phyloP scores from a whole-genome alignment of 2,888 invertebrate genomes.

The Apodemia duryi region DNA sequence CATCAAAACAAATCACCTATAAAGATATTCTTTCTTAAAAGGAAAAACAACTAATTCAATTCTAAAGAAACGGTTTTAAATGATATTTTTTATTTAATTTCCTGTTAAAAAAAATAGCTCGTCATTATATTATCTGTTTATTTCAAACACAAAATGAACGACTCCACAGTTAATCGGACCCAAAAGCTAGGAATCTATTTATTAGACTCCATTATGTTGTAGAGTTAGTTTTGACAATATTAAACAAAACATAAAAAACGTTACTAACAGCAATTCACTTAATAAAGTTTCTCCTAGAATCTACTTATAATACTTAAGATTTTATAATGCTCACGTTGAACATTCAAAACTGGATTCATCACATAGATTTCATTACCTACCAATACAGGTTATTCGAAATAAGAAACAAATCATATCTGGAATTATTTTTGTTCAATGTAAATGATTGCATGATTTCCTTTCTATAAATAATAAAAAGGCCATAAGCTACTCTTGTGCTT shows the following conservation, averaged over 20 bases:
- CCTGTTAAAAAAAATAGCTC: constrained; percentile 30
- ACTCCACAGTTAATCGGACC: constrained; percentile 68
- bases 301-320: constrained; percentile 73
- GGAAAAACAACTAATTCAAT: no score
- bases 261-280: constrained; percentile 74
- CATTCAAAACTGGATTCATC: constrained; percentile 65
- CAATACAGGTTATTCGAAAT: constrained; percentile 63
- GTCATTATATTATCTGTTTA: constrained; percentile 64
- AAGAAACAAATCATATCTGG: constrained; percentile 59
- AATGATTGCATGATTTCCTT: constrained; percentile 64
- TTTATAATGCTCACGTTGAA: constrained; percentile 61
- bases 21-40: no score
- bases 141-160: constrained; percentile 77
- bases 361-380: constrained; percentile 72
- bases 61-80: not conserved
- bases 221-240: constrained; percentile 74
- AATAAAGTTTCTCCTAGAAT: constrained; percentile 61
- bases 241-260: constrained; percentile 70
- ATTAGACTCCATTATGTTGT: constrained; percentile 64
- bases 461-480: constrained; percentile 57
- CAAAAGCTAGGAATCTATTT: constrained; percentile 62
- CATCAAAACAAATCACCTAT: no score
- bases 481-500: constrained; percentile 56
- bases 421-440: constrained; percentile 59
- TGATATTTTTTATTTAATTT: not conserved